Conservation (phyloP, 2,113 vertebrate species). For the Phalacrocorax aristotelis region DNA sequence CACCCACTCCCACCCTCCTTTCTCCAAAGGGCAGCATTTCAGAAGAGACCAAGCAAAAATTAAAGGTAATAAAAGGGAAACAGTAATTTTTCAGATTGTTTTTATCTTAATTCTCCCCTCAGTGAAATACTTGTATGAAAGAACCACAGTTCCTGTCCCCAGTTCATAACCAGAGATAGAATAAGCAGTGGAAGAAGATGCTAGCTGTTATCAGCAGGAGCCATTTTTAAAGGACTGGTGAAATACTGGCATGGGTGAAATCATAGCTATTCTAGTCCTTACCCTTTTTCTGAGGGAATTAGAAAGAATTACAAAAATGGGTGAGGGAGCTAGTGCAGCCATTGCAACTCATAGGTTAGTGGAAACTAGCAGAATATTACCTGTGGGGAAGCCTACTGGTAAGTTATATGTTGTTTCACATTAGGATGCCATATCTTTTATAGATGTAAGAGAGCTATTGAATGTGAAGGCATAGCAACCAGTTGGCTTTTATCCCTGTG, state of each 20-base stretch:
- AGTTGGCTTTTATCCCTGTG: constrained; percentile 46
- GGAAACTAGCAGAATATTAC: background rate
- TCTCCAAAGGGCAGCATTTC: constrained; percentile 98
- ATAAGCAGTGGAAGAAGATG: background rate
- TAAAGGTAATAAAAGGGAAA: constrained; percentile 84
- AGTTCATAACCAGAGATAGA: background rate
- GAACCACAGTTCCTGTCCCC: background rate
- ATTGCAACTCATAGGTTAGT: background rate
- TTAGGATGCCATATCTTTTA: background rate
- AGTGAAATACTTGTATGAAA: background rate
- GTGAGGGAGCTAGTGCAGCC: background rate
- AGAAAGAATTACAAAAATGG: background rate
- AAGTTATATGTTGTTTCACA: background rate
- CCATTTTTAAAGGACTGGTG: background rate
- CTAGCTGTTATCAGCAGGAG: background rate
- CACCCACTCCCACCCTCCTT: constrained; percentile 95
- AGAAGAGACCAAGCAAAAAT: constrained; percentile 97
- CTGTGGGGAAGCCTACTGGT: constrained; percentile 26
- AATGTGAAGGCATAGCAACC: constrained; percentile 34
- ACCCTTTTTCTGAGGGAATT: background rate
- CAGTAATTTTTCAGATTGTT: constrained; percentile 29
- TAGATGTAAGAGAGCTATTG: background rate
- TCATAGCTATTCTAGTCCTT: background rate
- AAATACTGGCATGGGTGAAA: background rate
- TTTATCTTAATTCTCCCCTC: background rate